Conservation (phyloP, 2,888 invertebrate species). For the Ormyrus thymus region DNA sequence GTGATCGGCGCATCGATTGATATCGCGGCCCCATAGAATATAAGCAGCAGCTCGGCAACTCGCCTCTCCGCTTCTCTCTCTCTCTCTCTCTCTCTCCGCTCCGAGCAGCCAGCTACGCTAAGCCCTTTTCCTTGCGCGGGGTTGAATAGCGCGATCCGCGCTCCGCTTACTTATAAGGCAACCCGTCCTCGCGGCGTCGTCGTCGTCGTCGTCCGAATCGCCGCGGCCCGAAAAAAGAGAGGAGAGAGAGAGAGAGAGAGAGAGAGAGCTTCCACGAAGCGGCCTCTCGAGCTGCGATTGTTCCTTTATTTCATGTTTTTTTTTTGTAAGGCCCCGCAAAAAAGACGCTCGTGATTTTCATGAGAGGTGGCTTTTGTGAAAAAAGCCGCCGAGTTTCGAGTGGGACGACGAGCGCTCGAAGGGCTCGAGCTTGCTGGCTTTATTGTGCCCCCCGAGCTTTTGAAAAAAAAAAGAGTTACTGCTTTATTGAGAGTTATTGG, state of each 20-base stretch:
- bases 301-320: background rate
- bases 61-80: background rate
- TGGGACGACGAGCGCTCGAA: too few species aligned
- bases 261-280: background rate
- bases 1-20: slow-evolving; percentile 14
- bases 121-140: background rate
- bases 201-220: slow-evolving; percentile 17
- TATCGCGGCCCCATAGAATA: background rate
- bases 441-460: too few species aligned
- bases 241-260: too few species aligned
- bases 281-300: background rate
- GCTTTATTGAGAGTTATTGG: too few species aligned
- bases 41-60: background rate
- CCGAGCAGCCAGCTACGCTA: background rate
- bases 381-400: too few species aligned
- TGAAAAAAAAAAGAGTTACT: too few species aligned
- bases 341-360: too few species aligned
- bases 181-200: slow-evolving; percentile 6
- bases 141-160: background rate
- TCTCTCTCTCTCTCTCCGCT: slow-evolving; percentile 4
- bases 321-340: too few species aligned
- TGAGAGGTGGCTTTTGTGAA: too few species aligned
- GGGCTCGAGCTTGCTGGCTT: too few species aligned
- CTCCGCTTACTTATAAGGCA: slow-evolving; percentile 35
- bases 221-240: too few species aligned